These are phyloP conservation scores for Sisyra terminalis DNA, from an alignment of 2,888 invertebrate species.

Conservation along the genomic window DNA sequence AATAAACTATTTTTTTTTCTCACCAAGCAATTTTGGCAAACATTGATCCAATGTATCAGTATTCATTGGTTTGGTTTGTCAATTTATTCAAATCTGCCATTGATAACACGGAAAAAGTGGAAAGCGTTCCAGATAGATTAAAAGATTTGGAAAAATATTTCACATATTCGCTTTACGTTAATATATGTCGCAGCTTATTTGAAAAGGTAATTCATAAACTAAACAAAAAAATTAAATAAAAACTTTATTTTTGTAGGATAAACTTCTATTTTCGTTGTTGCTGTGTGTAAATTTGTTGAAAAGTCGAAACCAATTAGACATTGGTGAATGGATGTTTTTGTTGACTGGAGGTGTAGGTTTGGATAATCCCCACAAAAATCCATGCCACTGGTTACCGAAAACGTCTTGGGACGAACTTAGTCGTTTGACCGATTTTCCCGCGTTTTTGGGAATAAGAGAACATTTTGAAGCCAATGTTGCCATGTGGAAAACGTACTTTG, in stretches of 20 bases:
- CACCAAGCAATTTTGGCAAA: constrained; percentile 72
- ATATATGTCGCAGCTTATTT: constrained; percentile 85
- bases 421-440: constrained; percentile 34
- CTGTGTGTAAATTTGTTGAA: constrained; percentile 55
- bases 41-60: constrained; percentile 97
- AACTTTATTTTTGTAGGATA: constrained; percentile 41
- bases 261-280: constrained; percentile 72
- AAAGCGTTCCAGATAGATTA: constrained; percentile 58
- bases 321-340: constrained; percentile 67
- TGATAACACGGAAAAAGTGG: constrained; percentile 69
- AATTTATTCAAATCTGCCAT: constrained; percentile 73
- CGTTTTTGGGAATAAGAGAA: constrained; percentile 43
- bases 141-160: constrained; percentile 62
- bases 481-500: constrained; percentile 59
- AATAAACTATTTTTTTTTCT: constrained; percentile 15
- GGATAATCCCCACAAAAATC: constrained; percentile 56
- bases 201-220: constrained; percentile 46
- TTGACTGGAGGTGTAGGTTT: constrained; percentile 72
- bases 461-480: constrained; percentile 38
- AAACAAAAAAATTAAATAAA: not conserved
- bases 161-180: constrained; percentile 76
- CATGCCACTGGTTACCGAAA: constrained; percentile 49
- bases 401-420: constrained; percentile 69
- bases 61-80: constrained; percentile 88
- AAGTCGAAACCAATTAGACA: constrained; percentile 37